A percentile compares a stretch with the other conserved stretches of the same genome.
Evolutionary conservation across 2,797 vertebrate genomes (phyloP).

Genomic region (Phrynocephalus guinanensis): DNA sequence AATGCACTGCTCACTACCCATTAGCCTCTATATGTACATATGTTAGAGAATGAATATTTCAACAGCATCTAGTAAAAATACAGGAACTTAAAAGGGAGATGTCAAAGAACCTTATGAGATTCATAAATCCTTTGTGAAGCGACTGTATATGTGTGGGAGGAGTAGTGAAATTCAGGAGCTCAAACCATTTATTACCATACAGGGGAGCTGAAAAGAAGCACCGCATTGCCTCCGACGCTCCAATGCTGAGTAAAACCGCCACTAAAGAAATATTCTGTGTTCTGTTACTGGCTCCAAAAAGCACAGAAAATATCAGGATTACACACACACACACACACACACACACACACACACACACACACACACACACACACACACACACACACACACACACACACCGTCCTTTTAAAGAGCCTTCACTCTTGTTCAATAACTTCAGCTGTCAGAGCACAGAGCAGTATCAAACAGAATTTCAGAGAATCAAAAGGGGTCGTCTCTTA

Average conservation of each 20-base stretch:
- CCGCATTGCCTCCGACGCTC: constrained; percentile 57
- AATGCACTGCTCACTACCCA: constrained; percentile 51
- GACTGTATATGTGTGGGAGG: constrained; percentile 46
- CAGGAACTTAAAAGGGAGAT: constrained; percentile 60
- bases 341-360: too few relatives aligned
- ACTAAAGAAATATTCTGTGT: constrained; percentile 70
- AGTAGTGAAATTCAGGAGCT: constrained; percentile 51
- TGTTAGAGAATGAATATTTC: constrained; percentile 72
- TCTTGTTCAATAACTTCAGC: constrained; percentile 77
- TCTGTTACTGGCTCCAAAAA: constrained; percentile 73
- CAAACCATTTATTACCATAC: constrained; percentile 64
- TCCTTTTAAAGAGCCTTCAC: constrained; percentile 74
- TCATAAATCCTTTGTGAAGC: constrained; percentile 69
- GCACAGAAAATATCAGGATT: constrained; percentile 74
- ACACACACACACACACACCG: too few relatives aligned
- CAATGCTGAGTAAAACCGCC: constrained; percentile 64
- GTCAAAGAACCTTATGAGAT: constrained; percentile 68
- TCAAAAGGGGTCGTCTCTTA: constrained; percentile 75
- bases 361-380: too few relatives aligned
- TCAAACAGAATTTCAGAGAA: constrained; percentile 72
- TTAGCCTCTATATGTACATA: constrained; percentile 66
- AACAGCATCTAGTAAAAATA: constrained; percentile 71
- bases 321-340: not conserved
- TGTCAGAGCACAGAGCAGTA: constrained; percentile 70
- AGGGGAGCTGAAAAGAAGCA: constrained; percentile 53